These are phyloP conservation scores for Sebastes itinus DNA, from an alignment of 2,797 vertebrate genomes.

Conservation along the genomic window DNA sequence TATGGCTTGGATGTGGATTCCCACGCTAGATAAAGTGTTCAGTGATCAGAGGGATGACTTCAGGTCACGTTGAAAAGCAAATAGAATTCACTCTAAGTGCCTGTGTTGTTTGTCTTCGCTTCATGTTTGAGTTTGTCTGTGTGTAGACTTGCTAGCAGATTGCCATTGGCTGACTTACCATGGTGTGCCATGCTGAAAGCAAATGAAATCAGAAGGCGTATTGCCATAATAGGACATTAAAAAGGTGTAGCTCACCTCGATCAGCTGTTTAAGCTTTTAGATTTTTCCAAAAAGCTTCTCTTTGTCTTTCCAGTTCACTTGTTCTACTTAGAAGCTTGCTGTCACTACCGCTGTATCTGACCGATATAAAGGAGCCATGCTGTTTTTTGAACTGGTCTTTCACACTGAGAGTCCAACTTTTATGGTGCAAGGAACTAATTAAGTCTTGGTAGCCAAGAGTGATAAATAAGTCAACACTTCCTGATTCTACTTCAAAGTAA, in stretches of 20 bases:
- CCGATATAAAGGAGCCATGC: not conserved
- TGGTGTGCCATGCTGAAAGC: not conserved
- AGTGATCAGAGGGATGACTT: slow-evolving; percentile 7
- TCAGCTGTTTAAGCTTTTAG: not conserved
- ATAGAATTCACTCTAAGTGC: not conserved
- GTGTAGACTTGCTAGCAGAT: slow-evolving; percentile 3
- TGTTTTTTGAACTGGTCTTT: slow-evolving; percentile 12
- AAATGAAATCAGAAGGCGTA: not conserved
- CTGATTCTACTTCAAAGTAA: not conserved
- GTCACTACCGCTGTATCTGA: not conserved
- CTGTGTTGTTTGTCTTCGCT: not conserved
- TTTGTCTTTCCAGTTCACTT: not conserved
- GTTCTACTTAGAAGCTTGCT: not conserved
- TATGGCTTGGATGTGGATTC: slow-evolving; percentile 38
- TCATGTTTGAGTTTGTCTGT: not conserved
- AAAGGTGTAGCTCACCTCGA: not conserved
- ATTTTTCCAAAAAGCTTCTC: not conserved
- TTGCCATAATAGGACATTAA: not conserved
- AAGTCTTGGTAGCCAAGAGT: not conserved
- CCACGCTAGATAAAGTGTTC: slow-evolving; percentile 18
- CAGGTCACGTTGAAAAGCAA: not conserved
- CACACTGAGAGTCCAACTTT: not conserved
- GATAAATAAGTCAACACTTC: not conserved
- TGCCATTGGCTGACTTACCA: not conserved
- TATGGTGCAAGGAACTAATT: slow-evolving; percentile 2